Base-by-base conservation (phyloP, 1,140 invertebrate genomes). In the Lepidurus arcticus region DNA sequence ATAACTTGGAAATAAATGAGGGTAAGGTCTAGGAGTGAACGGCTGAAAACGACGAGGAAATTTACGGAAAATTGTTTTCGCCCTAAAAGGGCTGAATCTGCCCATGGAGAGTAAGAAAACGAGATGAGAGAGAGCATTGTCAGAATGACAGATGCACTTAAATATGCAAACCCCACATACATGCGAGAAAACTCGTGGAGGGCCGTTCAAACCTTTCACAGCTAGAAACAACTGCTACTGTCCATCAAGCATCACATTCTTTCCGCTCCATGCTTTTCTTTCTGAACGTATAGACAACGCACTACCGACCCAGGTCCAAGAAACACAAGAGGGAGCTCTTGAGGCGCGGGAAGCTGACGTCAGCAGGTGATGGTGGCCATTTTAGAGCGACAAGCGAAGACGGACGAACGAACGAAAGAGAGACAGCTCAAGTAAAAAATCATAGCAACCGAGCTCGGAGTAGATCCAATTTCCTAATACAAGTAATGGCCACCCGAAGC, bases 101-200 rank as follows among this genome's bases (percentile, higher is more conserved):
- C 53, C 34, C 34, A 4, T 34, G 34, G 34, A 34, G 34, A 34
- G 34, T 4, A 34, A 34, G 34, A 34, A 34, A 34, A 34, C 34
- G 34, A 34, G 34, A 34, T 4, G 34, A 13, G 21, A 65, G 13
- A n/a, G 16, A 21, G 53, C 21, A 16, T 21, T 65, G 53, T 65
- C 53, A 65, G 53, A 65, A 65, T 65, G 53, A 65, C 53, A 65
- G 53, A 65, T 65, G 53, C 53, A 21, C 21, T 65, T 65, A 65
- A 65, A 65, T 65, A 65, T 65, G 53, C 21, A 65, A 65, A 65
- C 53, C 53, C 21, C 21, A 65, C 53, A 65, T 65, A 21, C 53
- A 21, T 65, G 21, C 13, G 21, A 65, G 53, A 21, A 65, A 65
- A 65, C 53, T 65, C 53, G 1, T 21, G 16, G 21, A 21, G 16